Base-by-base conservation (phyloP, 2,888 invertebrate genomes). In the Lochmaea capreae region DNA sequence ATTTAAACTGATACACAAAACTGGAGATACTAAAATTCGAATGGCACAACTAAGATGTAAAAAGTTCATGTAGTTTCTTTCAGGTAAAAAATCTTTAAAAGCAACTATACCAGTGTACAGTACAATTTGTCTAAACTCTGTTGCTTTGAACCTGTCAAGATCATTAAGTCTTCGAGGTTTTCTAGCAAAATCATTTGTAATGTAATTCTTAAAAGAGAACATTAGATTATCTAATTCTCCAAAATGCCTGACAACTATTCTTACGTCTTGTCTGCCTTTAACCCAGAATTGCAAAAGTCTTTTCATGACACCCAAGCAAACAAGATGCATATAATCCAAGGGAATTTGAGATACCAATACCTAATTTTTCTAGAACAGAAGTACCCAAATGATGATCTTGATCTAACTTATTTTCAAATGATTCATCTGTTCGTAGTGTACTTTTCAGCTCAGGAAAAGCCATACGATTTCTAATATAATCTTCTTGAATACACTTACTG, bases 71-170 rank as follows among this genome's bases (percentile, higher is more conserved):
- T 78, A 75, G 16, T 73, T 70, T 22, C 74, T 59, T 71, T 74
- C 67, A 65, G 72, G 61, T 54, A 79, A 70, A 70, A 78, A 65
- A 59, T 73, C 72, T 76, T 78, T 76, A 26, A 82, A 76, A 42
- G 78, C 78, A 12, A 83, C 72, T 9, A 78, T 74, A 16, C 81
- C 82, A 43, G 74, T 72, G 59, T 68, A 68, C 12, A 68, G 16
- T 39, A 68, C 14, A 59, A 68, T 18, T 57, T 57, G 54, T 39
- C 70, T 63, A 54, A 71, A 65, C 42, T 71, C 70, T 10, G 70
- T 62, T n/a, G 70, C 70, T 52, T 70, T 70, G 39, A 26, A 70
- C 26, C 70, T 62, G n/a, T 63, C 63, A 52, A 62, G 11, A 42
- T 70, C 63, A 62, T 63, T 12, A 11, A 62, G 49, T 33, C 14